Evolutionary conservation across 1,140 invertebrate genomes (phyloP), one percentile per base, ranked within the genome.

Genomic region (Lasaia peninsularis): DNA sequence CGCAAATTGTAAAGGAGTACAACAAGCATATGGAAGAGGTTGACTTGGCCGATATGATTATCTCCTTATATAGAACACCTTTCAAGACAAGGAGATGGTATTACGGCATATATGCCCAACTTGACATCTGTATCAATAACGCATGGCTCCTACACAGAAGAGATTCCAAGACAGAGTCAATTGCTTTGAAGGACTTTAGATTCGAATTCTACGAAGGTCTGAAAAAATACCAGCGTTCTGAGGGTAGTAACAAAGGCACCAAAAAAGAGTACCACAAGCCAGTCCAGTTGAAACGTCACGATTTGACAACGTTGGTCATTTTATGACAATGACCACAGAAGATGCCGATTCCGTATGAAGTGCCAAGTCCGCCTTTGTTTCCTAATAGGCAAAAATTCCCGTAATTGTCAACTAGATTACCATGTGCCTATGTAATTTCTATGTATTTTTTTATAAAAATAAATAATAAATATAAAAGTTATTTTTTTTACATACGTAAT

Each of bases 1-100:
- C 81, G 32, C 67, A 73, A 63, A 73, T 86, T 53, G 78, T 90
- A 8, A 73, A 73, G 56, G 60, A 76, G 55, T 90, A 90, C 65
- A 90, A 89, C 65, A 68, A 52, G 21, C 56, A 58, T 52, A 58
- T 56, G 54, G 74, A 72, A 48, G 75, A 73, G 14, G 72, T 78
- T 12, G 73, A 81, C 59, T 59, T 75, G 24, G 62, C 72, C 24
- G 73, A 81, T 63, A 70, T 72, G 58, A 57, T 77, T 16, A 63
- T 69, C 21, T 56, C 60, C 6, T 31, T 65, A 48, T 65, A 63
- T 48, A 56, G 50, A 62, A 65, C 52, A 35, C 37, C 37, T 54
- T 54, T 60, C 50, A 60, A 54, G 40, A 54, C 52, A 58, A 34
- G 52, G n/a, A 18, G 3, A 18, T 50, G 16, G 16, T 50, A 50